Percentiles rank a stretch among this genome's conserved stretches.
Evolutionary conservation across 2,113 vertebrate genomes (phyloP).

Genomic region (Montifringilla adamsi): DNA sequence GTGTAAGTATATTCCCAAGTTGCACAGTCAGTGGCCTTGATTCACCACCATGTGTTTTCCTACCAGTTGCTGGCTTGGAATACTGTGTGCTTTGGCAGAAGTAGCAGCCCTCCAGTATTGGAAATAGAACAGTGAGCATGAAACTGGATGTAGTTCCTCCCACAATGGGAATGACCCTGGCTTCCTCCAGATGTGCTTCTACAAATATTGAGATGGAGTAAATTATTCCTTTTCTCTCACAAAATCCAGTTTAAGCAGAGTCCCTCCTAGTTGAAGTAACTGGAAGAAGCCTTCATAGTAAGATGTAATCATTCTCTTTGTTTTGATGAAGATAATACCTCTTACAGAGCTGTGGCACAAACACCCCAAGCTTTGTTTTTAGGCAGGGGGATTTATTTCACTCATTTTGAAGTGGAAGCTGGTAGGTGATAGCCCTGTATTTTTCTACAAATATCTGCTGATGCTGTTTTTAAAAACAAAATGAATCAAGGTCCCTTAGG

Average conservation of each 20-base stretch:
- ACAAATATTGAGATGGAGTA: neutral
- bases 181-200: slow-evolving; percentile 4
- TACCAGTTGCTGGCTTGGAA: neutral
- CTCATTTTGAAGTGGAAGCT: neutral
- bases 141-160: neutral
- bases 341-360: neutral
- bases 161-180: neutral
- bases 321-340: neutral
- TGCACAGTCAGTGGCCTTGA: neutral
- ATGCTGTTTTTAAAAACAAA: neutral
- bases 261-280: neutral
- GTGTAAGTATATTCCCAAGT: neutral
- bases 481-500: neutral
- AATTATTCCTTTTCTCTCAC: neutral
- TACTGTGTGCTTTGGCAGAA: neutral
- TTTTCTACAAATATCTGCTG: neutral
- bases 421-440: neutral
- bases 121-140: neutral
- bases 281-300: neutral
- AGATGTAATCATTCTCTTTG: neutral
- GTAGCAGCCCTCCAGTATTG: neutral
- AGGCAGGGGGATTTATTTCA: neutral
- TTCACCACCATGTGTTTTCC: neutral
- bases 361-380: neutral
- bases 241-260: neutral